These are phyloP conservation scores for Plotosus lineatus DNA, from an alignment of 2,113 vertebrate species.

Conservation along the genomic window DNA sequence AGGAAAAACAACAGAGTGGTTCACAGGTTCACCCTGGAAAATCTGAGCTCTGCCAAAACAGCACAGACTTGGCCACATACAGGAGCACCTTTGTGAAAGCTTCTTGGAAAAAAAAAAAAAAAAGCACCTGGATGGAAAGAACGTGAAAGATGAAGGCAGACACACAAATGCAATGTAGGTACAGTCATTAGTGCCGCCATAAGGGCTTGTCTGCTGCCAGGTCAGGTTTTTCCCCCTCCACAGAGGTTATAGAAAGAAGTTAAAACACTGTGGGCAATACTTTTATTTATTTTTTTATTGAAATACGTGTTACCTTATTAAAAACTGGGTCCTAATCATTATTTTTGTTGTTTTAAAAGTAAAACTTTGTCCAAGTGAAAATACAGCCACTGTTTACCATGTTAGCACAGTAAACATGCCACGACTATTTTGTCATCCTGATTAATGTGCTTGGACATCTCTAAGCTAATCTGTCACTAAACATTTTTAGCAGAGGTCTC, in stretches of 20 bases:
- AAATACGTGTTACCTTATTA: neutral
- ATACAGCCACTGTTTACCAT: neutral
- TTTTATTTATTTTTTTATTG: neutral
- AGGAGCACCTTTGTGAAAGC: constrained; percentile 44
- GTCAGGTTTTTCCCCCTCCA: neutral
- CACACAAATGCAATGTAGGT: constrained; percentile 24
- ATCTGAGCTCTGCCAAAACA: constrained; percentile 34
- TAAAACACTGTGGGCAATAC: neutral
- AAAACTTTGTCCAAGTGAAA: neutral
- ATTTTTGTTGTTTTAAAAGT: neutral
- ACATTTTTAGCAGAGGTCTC: constrained; percentile 11
- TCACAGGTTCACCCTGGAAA: constrained; percentile 51
- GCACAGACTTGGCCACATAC: constrained; percentile 30
- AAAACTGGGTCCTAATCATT: neutral
- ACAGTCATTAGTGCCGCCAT: constrained; percentile 20
- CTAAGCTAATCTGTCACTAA: constrained; percentile 32
- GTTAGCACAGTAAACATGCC: neutral
- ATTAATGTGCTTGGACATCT: constrained; percentile 6
- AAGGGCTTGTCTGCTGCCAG: neutral
- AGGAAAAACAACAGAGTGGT: constrained; percentile 46
- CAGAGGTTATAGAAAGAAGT: constrained; percentile 9
- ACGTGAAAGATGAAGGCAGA: constrained; percentile 41
- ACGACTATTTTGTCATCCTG: neutral
- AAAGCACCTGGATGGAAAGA: constrained; percentile 48
- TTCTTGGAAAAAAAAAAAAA: constrained; percentile 22